Base-by-base conservation (phyloP, 2,888 invertebrate genomes). In the Drosophila lutescens region DNA sequence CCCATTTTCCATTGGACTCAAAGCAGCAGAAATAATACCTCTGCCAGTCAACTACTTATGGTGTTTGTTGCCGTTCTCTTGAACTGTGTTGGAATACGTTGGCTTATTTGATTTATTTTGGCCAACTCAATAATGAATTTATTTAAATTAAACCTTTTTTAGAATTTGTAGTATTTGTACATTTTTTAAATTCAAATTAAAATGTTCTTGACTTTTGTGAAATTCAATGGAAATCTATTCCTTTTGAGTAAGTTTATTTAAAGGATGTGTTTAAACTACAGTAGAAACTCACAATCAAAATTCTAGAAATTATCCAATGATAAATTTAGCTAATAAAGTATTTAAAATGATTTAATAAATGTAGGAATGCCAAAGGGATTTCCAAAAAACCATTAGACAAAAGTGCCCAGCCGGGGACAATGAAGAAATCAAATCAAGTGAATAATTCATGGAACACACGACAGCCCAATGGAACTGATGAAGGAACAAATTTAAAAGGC, bases 361-460 rank as follows among this genome's bases (percentile, higher is more conserved):
- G 8, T 15, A 9, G 32, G 38, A 44, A 30, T 38, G 32, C 50
- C n/a, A 30, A 17, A 32, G 34, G 20, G 32, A 13, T 47, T 12
- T 66, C 34, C 38, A 17, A 17, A 46, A 53, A 26, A 40, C 12
- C 38, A 17, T 47, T 40, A 17, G 15, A 10, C 36, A 36, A 30
- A 36, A 46, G 44, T 38, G 32, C 12, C 17, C 23, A 26, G 53
- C 38, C 13, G 9, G 53, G 40, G 40, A 53, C 38, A 54, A 40
- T 40, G 46, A 65, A 47, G 65, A 66, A 65, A 65, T 66, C 54
- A 65, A 66, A 51, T 65, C 53, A 40, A 15, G 46, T 65, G 65
- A 66, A 66, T 66, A 65, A 66, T 66, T 66, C 34, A 66, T 53
- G n/a, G 46, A 65, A 26, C 53, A 65, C 53, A 65, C 36, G n/a